Evolutionary conservation across 1,140 invertebrate genomes (phyloP), one percentile per base, ranked within the genome.

Genomic region (Drosophila lacertosa): DNA sequence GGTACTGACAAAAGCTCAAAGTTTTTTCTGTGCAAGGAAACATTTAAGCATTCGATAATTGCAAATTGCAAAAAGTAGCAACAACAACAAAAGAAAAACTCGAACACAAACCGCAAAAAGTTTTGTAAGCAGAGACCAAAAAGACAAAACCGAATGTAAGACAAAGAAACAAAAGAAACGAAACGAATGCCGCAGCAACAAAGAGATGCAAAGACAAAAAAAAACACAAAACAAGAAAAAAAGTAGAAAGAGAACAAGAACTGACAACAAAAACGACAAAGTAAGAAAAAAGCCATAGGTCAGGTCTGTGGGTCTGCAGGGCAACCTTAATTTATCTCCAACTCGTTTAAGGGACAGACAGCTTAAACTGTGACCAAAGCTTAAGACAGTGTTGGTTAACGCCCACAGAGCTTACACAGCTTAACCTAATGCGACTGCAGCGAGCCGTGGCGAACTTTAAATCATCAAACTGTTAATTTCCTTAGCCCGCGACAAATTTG

Each of bases 221-320:
- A n/a, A n/a, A n/a, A n/a, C n/a, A n/a, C n/a, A 50, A 39, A 33
- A 69, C 32, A 77, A 60, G 44, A 44, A 18, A 11, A 48, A 24
- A 45, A 13, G 35, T 55, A 68, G n/a, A 47, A 7, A 40, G 35
- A 65, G 60, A 70, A 70, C 60, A 44, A 55, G 50, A 70, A 42
- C 57, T 40, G 51, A 57, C 33, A 64, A 58, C 13, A 18, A 9
- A 2, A 64, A 32, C 33, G 10, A 64, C 40, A 44, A 6, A 72
- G 40, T 40, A 42, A 58, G 44, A 54, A 57, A 67, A 45, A 73
- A 50, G 62, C 40, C 81, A 86, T 84, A 84, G 80, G 80, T 84
- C 81, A 84, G 81, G 81, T 86, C 77, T 84, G 57, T 63, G 64
- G 70, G 81, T 80, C 71, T 65, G 62, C 73, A 50, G 69, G 77